These are phyloP conservation scores for Cirrhinus mrigala DNA, from an alignment of 2,797 vertebrate species.

Conservation along the genomic window DNA sequence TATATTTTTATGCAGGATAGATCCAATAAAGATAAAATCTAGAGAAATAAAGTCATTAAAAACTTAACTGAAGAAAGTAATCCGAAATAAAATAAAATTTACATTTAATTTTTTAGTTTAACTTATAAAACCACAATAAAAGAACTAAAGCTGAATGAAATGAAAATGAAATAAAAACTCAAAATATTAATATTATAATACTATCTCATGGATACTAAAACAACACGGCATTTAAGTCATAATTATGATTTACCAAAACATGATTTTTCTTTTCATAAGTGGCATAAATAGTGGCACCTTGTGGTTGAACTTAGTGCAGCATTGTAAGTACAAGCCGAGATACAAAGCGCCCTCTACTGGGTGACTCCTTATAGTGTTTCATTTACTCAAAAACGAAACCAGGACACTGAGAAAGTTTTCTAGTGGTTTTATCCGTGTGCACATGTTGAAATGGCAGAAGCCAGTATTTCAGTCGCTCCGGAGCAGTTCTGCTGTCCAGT, in stretches of 20 bases:
- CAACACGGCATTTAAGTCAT: not conserved
- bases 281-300: not conserved
- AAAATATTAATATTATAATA: no score
- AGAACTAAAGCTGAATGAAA: no score
- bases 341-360: not conserved
- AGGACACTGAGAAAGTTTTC: not conserved
- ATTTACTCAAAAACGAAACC: not conserved
- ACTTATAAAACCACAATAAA: no score
- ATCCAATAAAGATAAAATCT: no score
- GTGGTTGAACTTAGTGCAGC: not conserved
- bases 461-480: not conserved
- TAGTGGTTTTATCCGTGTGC: constrained; percentile 62
- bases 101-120: no score
- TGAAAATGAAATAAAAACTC: no score
- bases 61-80: no score
- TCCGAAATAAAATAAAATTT: no score
- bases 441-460: constrained; percentile 1
- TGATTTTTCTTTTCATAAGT: not conserved
- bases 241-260: not conserved
- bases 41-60: no score
- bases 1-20: no score
- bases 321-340: not conserved
- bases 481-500: constrained; percentile 10
- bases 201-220: no score
- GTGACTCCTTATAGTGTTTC: not conserved